phyloP scores from a whole-genome alignment of 2,888 invertebrate species.

The Epinotia demarniana region DNA sequence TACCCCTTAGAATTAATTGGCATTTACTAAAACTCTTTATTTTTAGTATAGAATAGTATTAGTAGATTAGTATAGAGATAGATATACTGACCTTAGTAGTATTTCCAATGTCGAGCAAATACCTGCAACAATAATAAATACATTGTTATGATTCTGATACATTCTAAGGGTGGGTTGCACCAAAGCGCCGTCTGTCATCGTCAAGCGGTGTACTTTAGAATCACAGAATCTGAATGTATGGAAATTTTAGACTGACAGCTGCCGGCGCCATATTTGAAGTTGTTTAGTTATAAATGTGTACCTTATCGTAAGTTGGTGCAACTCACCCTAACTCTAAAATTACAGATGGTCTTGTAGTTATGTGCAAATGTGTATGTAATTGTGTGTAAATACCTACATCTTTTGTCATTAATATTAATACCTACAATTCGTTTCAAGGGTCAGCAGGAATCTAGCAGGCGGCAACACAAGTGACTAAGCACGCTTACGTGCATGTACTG shows the following conservation, averaged over 20 bases:
- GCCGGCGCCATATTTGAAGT: no score
- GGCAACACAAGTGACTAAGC: constrained; percentile 46
- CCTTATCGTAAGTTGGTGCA: no score
- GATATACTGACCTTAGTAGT: constrained; percentile 8
- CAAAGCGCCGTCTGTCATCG: no score
- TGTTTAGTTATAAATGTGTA: no score
- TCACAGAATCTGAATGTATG: no score
- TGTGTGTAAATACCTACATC: not conserved
- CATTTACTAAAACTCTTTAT: no score
- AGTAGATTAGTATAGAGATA: not conserved
- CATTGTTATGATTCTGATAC: not conserved
- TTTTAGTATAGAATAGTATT: no score
- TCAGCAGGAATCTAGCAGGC: not conserved
- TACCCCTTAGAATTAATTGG: no score
- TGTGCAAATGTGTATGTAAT: not conserved
- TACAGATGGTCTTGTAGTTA: not conserved
- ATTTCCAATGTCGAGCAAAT: not conserved
- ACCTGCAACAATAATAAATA: constrained; percentile 23
- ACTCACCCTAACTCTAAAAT: not conserved
- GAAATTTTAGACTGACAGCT: no score
- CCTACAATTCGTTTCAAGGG: constrained; percentile 11
- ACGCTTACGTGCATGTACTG: constrained; percentile 55
- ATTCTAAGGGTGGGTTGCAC: no score
- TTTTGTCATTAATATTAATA: not conserved
- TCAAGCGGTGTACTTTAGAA: no score